phyloP scores from a whole-genome alignment of 2,888 invertebrate genomes.

The Drosophila subquinaria region DNA sequence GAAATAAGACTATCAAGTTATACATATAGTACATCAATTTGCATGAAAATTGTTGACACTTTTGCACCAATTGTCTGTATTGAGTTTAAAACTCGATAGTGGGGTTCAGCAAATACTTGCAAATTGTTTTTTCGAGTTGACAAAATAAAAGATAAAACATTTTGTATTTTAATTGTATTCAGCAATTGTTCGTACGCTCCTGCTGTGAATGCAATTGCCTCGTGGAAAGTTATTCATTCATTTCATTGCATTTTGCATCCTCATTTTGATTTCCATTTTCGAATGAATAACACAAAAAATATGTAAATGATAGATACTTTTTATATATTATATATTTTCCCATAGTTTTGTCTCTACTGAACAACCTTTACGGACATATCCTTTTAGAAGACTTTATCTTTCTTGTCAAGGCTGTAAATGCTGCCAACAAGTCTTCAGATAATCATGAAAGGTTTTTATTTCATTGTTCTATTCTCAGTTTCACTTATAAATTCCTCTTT shows the following conservation, averaged over 20 bases:
- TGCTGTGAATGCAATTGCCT: background rate
- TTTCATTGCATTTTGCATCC: background rate
- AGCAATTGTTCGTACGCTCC: background rate
- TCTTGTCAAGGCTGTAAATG: too few relatives aligned
- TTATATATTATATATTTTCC: too few relatives aligned
- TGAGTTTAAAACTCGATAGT: background rate
- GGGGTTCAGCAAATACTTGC: background rate
- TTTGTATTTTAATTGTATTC: background rate
- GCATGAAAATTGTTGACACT: constrained; percentile 1
- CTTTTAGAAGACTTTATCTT: too few relatives aligned
- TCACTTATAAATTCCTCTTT: background rate
- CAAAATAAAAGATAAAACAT: background rate
- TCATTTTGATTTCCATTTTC: background rate
- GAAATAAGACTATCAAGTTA: constrained; percentile 2
- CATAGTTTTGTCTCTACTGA: background rate
- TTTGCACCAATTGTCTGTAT: background rate
- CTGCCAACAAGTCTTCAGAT: too few relatives aligned
- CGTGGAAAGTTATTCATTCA: background rate
- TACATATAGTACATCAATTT: background rate
- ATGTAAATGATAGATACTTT: background rate
- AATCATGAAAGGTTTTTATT: too few relatives aligned
- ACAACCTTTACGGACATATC: too few relatives aligned
- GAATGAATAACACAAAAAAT: background rate
- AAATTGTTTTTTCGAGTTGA: background rate
- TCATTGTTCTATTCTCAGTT: too few relatives aligned